Conservation (phyloP, 2,888 invertebrate species). For the Sesamia inferens region DNA sequence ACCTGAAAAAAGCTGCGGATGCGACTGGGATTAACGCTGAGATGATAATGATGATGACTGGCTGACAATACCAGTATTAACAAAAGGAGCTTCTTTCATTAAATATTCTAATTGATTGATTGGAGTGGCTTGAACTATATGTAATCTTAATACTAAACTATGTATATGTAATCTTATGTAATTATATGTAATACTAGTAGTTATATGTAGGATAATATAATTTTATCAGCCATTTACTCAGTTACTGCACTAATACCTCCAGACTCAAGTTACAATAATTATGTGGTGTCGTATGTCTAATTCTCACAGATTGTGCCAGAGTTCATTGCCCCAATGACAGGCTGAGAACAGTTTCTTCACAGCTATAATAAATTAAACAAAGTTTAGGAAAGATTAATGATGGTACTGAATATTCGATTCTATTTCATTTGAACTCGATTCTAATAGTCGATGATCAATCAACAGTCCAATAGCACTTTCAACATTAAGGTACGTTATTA, state of each 20-base stretch:
- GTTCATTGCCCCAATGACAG: slow-evolving; percentile 51
- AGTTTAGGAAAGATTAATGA: slow-evolving; percentile 78
- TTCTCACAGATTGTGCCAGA: slow-evolving; percentile 49
- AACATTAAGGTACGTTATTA: slow-evolving; percentile 59
- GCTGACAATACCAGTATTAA: too few species aligned
- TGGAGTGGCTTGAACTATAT: too few species aligned
- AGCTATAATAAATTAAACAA: slow-evolving; percentile 66
- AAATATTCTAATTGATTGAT: neutral
- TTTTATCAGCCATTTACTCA: slow-evolving; percentile 25
- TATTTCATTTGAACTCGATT: slow-evolving; percentile 72
- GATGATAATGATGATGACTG: neutral
- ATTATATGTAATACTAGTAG: neutral
- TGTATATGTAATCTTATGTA: too few species aligned
- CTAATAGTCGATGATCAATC: slow-evolving; percentile 77
- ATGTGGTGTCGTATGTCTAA: slow-evolving; percentile 48
- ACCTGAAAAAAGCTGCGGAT: too few species aligned
- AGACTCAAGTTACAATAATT: slow-evolving; percentile 49
- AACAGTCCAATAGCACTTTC: slow-evolving; percentile 66
- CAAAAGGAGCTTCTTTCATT: too few species aligned
- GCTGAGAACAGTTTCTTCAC: slow-evolving; percentile 63
- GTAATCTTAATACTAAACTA: too few species aligned
- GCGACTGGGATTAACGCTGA: too few species aligned
- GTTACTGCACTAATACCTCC: slow-evolving; percentile 21
- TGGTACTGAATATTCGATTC: slow-evolving; percentile 70
- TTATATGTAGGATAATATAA: slow-evolving; percentile 13